Evolutionary conservation across 2,888 invertebrate species (phyloP), one percentile per base, ranked within the genome.

Genomic region (Cerceris ruficornis): DNA sequence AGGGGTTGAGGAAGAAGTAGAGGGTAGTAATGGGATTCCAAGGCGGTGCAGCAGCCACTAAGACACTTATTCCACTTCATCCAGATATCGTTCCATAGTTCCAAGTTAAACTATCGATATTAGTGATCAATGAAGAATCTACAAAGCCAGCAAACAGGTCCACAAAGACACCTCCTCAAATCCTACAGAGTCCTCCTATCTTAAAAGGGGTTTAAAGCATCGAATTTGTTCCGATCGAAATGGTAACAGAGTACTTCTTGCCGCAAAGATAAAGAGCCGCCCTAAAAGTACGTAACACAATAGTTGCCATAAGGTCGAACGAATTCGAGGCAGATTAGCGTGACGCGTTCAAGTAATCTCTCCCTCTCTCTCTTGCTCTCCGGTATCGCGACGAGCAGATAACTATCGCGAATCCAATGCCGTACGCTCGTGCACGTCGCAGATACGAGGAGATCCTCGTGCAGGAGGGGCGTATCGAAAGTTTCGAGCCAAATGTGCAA

Each of bases 401-500:
- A 85, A 65, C 73, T 28, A 86, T 86, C 86, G 77, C 75, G 73
- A 69, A 73, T 76, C 17, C 41, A 49, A 15, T 14, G 58, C 4
- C 6, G 57, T 43, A 58, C 42, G 61, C 55, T 65, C 59, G 42
- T 15, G 57, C 70, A n/a, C 28, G 57, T 28, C 67, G 65, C 69
- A 52, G 70, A 57, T 58, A 62, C 41, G 41, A 50, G 43, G 17
- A 57, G 50, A 42, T 58, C 50, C 28, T 28, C 28, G 28, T 28
- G 28, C 66, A 17, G 28, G 7, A 17, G 28, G 59, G 65, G 70
- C 55, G 43, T 74, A 79, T 62, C 82, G 73, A 68, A 59, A 81
- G 87, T 90, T 89, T 87, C 75, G 84, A 90, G 88, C 92, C 91
- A 92, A 92, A 92, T 92, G 92, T 92, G 91, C 91, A 91, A 90